Base-by-base conservation (phyloP, 2,113 vertebrate species). In the Poicephalus gulielmi region DNA sequence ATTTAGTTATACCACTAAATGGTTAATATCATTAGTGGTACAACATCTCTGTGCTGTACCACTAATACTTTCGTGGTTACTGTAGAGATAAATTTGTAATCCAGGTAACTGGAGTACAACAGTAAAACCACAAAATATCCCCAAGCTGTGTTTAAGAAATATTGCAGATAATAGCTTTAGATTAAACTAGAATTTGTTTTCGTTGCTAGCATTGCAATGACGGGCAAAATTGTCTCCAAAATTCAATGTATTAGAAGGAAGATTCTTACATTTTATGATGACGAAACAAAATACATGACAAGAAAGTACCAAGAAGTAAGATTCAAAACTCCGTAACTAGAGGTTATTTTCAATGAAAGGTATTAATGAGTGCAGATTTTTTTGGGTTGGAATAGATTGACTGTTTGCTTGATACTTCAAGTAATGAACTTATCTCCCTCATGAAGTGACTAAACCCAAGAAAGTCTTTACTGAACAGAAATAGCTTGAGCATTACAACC, bases 321-420 rank as follows among this genome's bases (percentile, higher is more conserved):
- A 92, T 57, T 86, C 13, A 43, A 86, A 92, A 86, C 57, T 96
- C 71, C 95, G 50, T 66, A 96, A 97, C 33, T 88, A 91, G 92
- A 96, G 73, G 73, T 97, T 96, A 96, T 94, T 97, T 97, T 97
- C 94, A 95, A 97, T 71, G 39, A 86, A 92, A 93, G 35, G n/a
- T 66, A 60, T 24, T 35, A 59, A 35, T 2, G 23, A 69, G 8
- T 82, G 57, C 52, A 76, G 85, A 73, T 76, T 94, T 17, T 87
- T 95, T 91, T 91, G 84, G n/a, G 52, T 90, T 77, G 64, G 88
- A 93, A 78, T 96, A 96, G 89, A 91, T 80, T 97, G 81, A 96
- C 49, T 96, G 88, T 78, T 96, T 64, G 37, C 52, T 86, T 97
- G 92, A 73, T 95, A 96, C 91, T 87, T 92, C 84, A 95, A 94